phyloP scores from a whole-genome alignment of 2,888 invertebrate species.

The Cheilosia urbana region DNA sequence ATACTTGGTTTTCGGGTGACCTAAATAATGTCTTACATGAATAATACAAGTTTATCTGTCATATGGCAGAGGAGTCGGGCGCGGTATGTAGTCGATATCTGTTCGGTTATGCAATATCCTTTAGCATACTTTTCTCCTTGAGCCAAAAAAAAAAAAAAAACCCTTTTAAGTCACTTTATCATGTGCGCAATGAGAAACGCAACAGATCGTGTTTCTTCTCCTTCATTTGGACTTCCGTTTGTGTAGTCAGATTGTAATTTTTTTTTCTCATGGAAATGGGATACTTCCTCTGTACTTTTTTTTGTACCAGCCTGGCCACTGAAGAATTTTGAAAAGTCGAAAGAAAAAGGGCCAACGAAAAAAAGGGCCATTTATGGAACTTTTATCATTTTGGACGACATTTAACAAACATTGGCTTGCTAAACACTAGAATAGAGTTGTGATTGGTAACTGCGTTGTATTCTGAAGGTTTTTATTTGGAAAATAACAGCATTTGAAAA shows the following conservation, averaged over 20 bases:
- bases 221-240: background rate
- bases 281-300: background rate
- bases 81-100: constrained; percentile 60
- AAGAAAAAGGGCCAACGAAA: too few relatives aligned
- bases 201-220: background rate
- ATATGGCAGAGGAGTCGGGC: constrained; percentile 22
- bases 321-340: too few relatives aligned
- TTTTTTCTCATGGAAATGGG: background rate
- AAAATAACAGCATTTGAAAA: too few relatives aligned
- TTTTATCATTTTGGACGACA: too few relatives aligned
- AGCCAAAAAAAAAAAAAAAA: background rate
- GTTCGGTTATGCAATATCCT: background rate
- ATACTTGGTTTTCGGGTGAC: constrained; percentile 17
- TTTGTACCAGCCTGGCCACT: too few relatives aligned
- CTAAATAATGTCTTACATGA: constrained; percentile 32
- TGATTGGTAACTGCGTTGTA: too few relatives aligned
- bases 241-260: too few relatives aligned
- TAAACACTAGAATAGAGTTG: too few relatives aligned
- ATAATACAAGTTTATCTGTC: constrained; percentile 50
- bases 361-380: too few relatives aligned
- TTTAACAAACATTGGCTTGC: too few relatives aligned
- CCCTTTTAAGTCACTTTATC: background rate
- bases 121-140: background rate
- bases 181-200: background rate
- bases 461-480: too few relatives aligned